Conservation (phyloP, 2,888 invertebrate species). For the Rotaria socialis region DNA sequence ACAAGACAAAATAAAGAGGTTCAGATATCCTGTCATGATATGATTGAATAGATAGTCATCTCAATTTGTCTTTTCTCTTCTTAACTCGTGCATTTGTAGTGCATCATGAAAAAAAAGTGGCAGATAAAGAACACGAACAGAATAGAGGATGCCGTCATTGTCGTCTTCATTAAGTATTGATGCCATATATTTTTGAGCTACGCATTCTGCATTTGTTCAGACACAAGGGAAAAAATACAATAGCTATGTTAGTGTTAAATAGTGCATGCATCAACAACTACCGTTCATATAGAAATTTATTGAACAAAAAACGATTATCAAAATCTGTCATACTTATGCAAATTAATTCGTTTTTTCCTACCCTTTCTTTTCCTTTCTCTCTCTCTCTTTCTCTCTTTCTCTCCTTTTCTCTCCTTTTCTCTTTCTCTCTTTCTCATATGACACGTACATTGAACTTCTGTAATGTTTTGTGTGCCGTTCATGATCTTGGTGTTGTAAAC, state of each 20-base stretch:
- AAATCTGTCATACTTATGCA: background rate
- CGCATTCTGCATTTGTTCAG: background rate
- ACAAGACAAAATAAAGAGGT: background rate
- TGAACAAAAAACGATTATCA: background rate
- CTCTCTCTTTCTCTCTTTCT: background rate
- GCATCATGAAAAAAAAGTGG: background rate
- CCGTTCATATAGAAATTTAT: background rate
- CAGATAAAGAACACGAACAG: background rate
- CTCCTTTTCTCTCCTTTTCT: background rate
- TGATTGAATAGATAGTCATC: background rate
- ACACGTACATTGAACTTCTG: background rate
- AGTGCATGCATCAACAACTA: background rate
- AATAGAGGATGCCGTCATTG: background rate
- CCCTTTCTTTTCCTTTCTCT: background rate
- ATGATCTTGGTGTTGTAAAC: background rate
- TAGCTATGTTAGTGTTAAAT: background rate
- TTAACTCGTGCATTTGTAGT: background rate
- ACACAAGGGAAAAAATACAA: background rate
- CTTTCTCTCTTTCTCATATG: background rate
- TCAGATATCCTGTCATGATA: background rate
- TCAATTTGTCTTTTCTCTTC: background rate
- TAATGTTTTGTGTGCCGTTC: background rate
- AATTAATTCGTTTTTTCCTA: conserved; percentile 1
- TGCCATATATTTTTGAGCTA: background rate
- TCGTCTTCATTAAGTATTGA: background rate